phyloP scores from a whole-genome alignment of 2,888 invertebrate species.

The Drosophila demipolita region DNA sequence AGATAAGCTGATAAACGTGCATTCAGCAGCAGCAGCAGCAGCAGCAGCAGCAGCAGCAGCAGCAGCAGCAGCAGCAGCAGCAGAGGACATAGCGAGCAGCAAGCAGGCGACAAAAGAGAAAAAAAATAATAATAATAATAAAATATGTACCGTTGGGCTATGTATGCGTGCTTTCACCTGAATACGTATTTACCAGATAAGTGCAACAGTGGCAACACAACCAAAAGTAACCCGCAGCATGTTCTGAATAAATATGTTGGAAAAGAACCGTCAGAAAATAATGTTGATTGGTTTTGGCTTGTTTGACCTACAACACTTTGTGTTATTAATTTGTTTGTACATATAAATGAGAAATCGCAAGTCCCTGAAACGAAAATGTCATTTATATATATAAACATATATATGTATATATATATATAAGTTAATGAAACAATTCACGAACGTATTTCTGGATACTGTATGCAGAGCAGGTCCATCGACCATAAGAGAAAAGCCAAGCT shows the following conservation, averaged over 20 bases:
- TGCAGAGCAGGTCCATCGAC: no score
- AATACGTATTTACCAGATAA: not conserved
- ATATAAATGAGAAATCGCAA: not conserved
- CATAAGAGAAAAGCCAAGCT: no score
- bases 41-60: no score
- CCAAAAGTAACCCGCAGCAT: not conserved
- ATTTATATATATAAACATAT: not conserved
- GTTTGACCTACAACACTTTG: not conserved
- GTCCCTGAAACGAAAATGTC: not conserved
- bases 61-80: not conserved
- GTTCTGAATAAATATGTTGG: not conserved
- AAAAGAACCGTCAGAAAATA: not conserved
- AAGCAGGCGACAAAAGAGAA: constrained; percentile 12
- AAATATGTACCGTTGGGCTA: not conserved
- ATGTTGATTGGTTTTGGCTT: not conserved
- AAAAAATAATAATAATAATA: not conserved
- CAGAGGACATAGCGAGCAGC: constrained; percentile 1
- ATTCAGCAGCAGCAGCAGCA: constrained; percentile 9
- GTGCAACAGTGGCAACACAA: not conserved
- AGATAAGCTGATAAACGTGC: constrained; percentile 77
- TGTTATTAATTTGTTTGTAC: not conserved
- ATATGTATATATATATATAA: no score
- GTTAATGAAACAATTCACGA: no score
- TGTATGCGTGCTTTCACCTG: not conserved
- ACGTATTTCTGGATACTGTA: no score